phyloP scores from a whole-genome alignment of 2,888 invertebrate genomes.

The Apamea sordens region DNA sequence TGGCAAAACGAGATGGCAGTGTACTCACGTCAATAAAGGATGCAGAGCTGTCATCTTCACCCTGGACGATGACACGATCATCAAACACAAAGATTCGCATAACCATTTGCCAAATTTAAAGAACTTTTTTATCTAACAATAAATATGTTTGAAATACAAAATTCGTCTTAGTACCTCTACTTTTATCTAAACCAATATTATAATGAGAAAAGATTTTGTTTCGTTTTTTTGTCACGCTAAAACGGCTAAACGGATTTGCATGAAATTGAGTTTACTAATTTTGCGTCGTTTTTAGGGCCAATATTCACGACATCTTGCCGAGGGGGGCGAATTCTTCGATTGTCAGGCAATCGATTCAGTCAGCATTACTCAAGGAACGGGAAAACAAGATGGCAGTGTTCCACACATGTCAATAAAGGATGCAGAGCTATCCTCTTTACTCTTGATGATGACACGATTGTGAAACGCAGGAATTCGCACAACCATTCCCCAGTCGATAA shows the following conservation, averaged over 20 bases:
- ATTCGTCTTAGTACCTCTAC: neutral
- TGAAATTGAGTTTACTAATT: neutral
- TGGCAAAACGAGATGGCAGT: constrained; percentile 70
- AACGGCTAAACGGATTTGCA: neutral
- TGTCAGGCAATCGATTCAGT: constrained; percentile 70
- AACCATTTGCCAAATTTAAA: constrained; percentile 51
- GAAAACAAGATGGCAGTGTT: constrained; percentile 72
- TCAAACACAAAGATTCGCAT: constrained; percentile 68
- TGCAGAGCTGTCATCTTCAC: constrained; percentile 71
- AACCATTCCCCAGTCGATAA: constrained; percentile 56
- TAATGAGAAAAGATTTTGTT: neutral
- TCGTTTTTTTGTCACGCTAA: neutral
- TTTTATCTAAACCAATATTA: neutral
- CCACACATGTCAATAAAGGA: constrained; percentile 67
- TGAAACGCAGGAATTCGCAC: constrained; percentile 67
- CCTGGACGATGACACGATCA: constrained; percentile 64
- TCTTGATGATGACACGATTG: constrained; percentile 64
- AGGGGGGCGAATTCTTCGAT: constrained; percentile 35
- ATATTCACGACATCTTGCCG: constrained; percentile 26
- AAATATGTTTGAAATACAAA: neutral
- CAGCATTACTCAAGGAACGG: constrained; percentile 66
- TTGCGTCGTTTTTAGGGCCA: constrained; percentile 27
- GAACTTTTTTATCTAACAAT: neutral
- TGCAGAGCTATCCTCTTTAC: constrained; percentile 71
- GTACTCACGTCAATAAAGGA: constrained; percentile 68